Percentiles rank a stretch among this genome's conserved stretches.
Conservation (phyloP, 2,888 invertebrate genomes). For the Dicyrtomina minuta region DNA sequence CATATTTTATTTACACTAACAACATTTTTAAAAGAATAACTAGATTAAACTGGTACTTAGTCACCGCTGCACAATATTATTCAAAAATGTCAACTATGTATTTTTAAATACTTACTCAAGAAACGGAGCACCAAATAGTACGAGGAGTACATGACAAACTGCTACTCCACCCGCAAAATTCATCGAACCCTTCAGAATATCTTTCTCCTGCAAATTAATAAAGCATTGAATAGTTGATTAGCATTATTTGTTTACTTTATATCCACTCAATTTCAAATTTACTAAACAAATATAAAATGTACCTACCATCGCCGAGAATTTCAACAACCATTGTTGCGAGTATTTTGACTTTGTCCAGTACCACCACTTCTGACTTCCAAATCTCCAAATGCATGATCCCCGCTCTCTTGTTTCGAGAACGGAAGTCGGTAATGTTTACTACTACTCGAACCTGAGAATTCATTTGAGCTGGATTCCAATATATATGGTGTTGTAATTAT, state of each 20-base stretch:
- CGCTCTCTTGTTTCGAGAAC: conserved; percentile 39
- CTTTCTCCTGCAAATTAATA: conserved; percentile 32
- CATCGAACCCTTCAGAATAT: conserved; percentile 36
- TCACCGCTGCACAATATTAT: too few species aligned
- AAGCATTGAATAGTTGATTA: neutral
- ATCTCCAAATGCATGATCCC: conserved; percentile 8
- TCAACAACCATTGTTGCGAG: too few species aligned
- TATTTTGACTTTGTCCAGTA: too few species aligned
- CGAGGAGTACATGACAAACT: conserved; percentile 42
- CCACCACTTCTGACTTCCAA: too few species aligned
- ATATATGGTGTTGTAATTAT: conserved; percentile 31
- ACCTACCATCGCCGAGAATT: too few species aligned
- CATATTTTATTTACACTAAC: too few species aligned
- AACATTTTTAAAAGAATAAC: too few species aligned
- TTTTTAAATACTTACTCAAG: conserved; percentile 37
- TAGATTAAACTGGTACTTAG: too few species aligned
- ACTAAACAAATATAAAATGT: too few species aligned
- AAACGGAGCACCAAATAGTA: conserved; percentile 50
- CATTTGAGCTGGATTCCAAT: conserved; percentile 7
- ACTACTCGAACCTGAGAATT: neutral
- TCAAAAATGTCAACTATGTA: neutral
- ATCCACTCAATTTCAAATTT: too few species aligned
- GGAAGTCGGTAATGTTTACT: conserved; percentile 23
- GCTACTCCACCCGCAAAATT: conserved; percentile 37
- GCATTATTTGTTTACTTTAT: too few species aligned